Percentiles rank a stretch among this genome's conserved stretches.
phyloP scores from a whole-genome alignment of 2,888 invertebrate genomes.

The Carcina quercana region DNA sequence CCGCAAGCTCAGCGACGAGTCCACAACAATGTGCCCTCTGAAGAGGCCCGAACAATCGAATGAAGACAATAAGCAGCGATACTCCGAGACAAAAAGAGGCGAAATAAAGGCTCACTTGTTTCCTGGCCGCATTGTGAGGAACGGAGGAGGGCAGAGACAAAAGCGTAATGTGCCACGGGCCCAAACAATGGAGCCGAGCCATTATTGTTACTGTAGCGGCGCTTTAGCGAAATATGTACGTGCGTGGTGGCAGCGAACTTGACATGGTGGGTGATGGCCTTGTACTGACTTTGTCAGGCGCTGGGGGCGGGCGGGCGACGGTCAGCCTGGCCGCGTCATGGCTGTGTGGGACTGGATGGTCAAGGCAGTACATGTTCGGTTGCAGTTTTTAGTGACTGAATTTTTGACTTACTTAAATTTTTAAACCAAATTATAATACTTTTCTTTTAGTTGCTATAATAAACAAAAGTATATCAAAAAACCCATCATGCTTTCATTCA shows the following conservation, averaged over 20 bases:
- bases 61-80: constrained; percentile 77
- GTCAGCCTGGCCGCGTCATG: constrained; percentile 3
- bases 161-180: constrained; percentile 75
- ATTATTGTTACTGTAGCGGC: constrained; percentile 72
- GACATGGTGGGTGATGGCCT: constrained; percentile 60
- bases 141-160: constrained; percentile 74
- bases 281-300: constrained; percentile 26
- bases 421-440: too few relatives aligned
- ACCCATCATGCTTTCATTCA: too few relatives aligned
- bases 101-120: constrained; percentile 76
- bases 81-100: constrained; percentile 76
- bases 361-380: too few relatives aligned
- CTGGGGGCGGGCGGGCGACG: too few relatives aligned
- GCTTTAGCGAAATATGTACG: constrained; percentile 67
- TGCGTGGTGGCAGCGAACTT: constrained; percentile 55
- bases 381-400: too few relatives aligned
- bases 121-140: constrained; percentile 75
- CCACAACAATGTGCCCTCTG: constrained; percentile 74
- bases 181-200: constrained; percentile 71
- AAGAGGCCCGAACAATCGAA: constrained; percentile 76
- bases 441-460: too few relatives aligned
- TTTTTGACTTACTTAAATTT: too few relatives aligned
- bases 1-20: constrained; percentile 68
- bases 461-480: too few relatives aligned
- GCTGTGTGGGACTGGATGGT: too few relatives aligned